Evolutionary conservation across 2,113 vertebrate species (phyloP).

Genomic region (Tricholaema leucomelas): DNA sequence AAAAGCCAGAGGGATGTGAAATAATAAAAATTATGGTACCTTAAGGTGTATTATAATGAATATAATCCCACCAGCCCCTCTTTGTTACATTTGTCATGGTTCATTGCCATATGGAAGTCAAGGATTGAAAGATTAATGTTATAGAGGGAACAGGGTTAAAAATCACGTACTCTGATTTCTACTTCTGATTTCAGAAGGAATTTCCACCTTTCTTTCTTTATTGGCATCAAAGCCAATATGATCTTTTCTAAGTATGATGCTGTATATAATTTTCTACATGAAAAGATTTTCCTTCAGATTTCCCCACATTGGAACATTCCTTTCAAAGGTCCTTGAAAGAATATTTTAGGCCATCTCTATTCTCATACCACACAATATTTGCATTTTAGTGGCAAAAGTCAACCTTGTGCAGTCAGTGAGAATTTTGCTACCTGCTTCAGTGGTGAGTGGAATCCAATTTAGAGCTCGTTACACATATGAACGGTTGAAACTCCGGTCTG

Average conservation of each 20-base stretch:
- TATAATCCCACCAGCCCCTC: neutral
- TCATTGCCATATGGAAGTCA: conserved; percentile 21
- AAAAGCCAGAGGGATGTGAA: conserved; percentile 14
- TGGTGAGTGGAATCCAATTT: conserved; percentile 27
- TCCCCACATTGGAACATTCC: neutral
- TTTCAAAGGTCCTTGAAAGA: neutral
- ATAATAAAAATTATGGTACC: neutral
- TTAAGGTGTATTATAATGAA: neutral
- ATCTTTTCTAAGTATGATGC: too few relatives aligned
- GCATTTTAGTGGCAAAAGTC: neutral
- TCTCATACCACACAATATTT: neutral
- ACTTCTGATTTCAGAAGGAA: conserved; percentile 16
- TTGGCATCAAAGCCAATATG: neutral
- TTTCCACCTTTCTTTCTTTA: neutral
- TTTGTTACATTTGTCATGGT: neutral
- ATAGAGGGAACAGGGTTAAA: conserved; percentile 10
- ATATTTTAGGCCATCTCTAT: neutral
- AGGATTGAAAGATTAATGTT: neutral
- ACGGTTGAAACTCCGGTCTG: neutral
- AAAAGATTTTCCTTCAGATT: neutral
- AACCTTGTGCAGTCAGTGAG: neutral
- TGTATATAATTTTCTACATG: neutral
- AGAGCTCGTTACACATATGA: neutral
- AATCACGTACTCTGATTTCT: neutral
- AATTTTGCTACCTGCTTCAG: neutral